Evolutionary conservation across 2,797 vertebrate species (phyloP), one percentile per base, ranked within the genome.

Genomic region (Denticeps clupeoides): DNA sequence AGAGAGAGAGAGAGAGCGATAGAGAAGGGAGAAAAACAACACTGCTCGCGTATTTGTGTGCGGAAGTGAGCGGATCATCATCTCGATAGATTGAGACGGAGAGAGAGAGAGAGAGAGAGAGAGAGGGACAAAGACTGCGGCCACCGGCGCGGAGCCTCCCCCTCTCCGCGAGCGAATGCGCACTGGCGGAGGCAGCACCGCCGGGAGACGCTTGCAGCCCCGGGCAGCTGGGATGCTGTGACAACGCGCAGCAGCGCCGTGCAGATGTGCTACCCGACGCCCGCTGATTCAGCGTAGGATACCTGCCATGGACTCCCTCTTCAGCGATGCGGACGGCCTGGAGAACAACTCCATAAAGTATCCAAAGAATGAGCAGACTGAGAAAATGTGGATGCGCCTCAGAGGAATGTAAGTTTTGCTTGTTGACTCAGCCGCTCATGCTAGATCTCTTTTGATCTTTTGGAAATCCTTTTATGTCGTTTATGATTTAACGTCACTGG

Each of bases 331-430:
- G 12, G 79, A 80, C 56, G 81, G 82, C 46, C 45, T 83, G 74
- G 81, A 83, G 64, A 82, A 65, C 60, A 68, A 79, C 58, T 78
- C 82, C 64, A 67, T 85, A 53, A 83, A 87, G 67, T 86, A 80
- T 55, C 74, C 83, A 22, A 77, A 79, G 71, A 80, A 82, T 69
- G 87, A 87, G 56, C 85, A 88, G 28, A 67, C 84, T 3, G 87
- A 87, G 63, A 89, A 84, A 73, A 88, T 90, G 86, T 88, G 87
- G 85, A 82, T 87, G 47, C 82, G 87, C 26, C 78, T 90, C 59
- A 88, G 82, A 74, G 88, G 85, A 75, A 89, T 90, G 88, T 90
- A 73, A 90, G 88, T 68, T 45, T 33, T 24, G 7, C 32, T 16
- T 15, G 24, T 21, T 16, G 8, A 31, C 16, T 19, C 11, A 12